Evolutionary conservation across 2,888 invertebrate genomes (phyloP).

Genomic region (Clepsis dumicolana): DNA sequence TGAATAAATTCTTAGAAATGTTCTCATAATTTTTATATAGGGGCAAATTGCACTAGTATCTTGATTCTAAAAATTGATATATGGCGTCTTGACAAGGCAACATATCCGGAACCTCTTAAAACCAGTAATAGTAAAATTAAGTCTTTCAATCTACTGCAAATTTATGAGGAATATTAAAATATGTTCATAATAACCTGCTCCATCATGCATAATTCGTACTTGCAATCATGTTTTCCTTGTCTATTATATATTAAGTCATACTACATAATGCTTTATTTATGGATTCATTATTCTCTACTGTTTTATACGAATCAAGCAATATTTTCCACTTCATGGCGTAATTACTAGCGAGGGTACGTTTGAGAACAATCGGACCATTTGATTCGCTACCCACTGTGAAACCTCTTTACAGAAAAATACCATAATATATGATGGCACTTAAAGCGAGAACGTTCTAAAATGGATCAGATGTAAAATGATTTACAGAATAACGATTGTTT

Average conservation of each 20-base stretch:
- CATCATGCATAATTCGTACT: slow-evolving; percentile 16
- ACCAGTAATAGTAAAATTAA: slow-evolving; percentile 15
- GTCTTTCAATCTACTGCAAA: slow-evolving; percentile 10
- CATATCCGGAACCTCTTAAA: neutral
- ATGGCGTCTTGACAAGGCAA: neutral
- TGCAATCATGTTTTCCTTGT: slow-evolving; percentile 29
- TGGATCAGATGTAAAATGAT: no score
- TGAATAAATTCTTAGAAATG: slow-evolving; percentile 16
- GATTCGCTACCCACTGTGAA: no score
- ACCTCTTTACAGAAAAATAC: no score
- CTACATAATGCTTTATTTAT: slow-evolving; percentile 25
- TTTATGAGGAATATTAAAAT: neutral
- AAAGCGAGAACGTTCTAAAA: no score
- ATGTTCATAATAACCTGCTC: slow-evolving; percentile 26
- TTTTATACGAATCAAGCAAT: slow-evolving; percentile 10
- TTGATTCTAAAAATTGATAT: neutral
- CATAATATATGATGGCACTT: no score
- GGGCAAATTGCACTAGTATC: neutral
- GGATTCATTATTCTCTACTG: slow-evolving; percentile 19
- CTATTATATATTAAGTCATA: no score
- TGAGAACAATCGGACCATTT: no score
- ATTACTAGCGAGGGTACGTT: no score
- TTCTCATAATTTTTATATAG: neutral
- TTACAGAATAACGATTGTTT: no score
- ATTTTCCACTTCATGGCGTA: slow-evolving; percentile 9